Evolutionary conservation across 23 tunicate genomes (phyloP).

Genomic region (Botrylloides violaceus): DNA sequence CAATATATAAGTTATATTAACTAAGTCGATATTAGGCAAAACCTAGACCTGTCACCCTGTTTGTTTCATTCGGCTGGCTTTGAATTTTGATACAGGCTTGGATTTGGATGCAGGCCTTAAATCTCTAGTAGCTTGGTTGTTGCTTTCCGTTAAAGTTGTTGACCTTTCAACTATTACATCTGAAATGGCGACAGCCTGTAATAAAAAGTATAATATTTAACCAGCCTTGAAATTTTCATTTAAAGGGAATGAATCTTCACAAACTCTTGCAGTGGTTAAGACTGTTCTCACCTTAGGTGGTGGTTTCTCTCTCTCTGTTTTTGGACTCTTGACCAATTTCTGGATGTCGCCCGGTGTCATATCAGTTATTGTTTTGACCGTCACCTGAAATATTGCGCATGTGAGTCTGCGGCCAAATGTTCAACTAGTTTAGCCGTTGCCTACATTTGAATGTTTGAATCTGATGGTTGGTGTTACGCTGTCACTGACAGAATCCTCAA

Average conservation of each 20-base stretch:
- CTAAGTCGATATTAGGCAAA: too few relatives aligned
- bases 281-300: too few relatives aligned
- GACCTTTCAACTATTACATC: slow-evolving; percentile 13
- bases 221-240: too few relatives aligned
- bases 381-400: background rate
- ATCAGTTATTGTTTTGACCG: background rate
- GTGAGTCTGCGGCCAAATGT: too few relatives aligned
- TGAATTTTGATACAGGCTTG: slow-evolving; percentile 45
- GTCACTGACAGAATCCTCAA: background rate
- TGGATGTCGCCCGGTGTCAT: slow-evolving; percentile 17
- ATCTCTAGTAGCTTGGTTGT: background rate
- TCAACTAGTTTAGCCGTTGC: background rate
- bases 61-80: slow-evolving; percentile 51
- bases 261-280: too few relatives aligned
- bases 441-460: slow-evolving; percentile 10
- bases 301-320: too few relatives aligned
- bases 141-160: background rate
- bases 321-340: background rate
- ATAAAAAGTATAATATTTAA: background rate
- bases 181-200: slow-evolving; percentile 5
- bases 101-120: background rate
- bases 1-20: too few relatives aligned
- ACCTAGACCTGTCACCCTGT: too few relatives aligned
- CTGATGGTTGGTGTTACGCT: background rate
- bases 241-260: too few relatives aligned